Percentiles rank a stretch among this genome's conserved stretches.
phyloP scores from a whole-genome alignment of 2,113 vertebrate species.

The Tenrec ecaudatus region DNA sequence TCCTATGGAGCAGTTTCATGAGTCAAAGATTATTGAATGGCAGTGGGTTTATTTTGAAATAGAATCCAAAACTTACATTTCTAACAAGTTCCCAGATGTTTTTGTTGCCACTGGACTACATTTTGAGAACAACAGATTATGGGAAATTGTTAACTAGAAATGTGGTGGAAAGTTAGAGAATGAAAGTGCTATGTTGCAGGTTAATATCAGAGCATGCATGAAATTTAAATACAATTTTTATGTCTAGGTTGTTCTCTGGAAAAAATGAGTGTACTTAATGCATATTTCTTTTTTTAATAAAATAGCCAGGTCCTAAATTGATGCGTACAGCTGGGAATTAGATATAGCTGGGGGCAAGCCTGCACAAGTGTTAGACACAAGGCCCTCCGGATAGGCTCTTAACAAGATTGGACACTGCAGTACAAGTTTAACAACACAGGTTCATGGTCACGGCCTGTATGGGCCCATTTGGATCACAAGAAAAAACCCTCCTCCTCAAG shows the following conservation, averaged over 20 bases:
- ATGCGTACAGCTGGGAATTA: neutral
- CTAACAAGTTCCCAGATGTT: neutral
- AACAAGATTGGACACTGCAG: neutral
- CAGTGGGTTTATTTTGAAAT: neutral
- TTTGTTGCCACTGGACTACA: neutral
- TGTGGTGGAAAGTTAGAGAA: neutral
- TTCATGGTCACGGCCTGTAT: neutral
- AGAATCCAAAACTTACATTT: neutral
- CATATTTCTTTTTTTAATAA: no score
- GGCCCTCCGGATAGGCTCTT: neutral
- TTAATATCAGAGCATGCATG: neutral
- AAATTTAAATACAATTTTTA: neutral
- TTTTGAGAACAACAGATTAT: neutral
- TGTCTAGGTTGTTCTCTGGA: neutral
- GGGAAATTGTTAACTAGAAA: neutral
- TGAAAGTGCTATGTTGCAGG: neutral
- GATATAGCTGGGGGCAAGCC: neutral
- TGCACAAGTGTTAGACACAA: neutral
- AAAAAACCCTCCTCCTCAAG: neutral
- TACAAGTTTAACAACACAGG: neutral
- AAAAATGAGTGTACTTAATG: no score
- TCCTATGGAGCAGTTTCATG: neutral
- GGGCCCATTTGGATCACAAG: neutral
- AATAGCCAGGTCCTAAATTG: neutral
- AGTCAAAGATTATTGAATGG: no score